Conservation (phyloP, 2,797 vertebrate genomes). For the Schizothorax lantsangensis region DNA sequence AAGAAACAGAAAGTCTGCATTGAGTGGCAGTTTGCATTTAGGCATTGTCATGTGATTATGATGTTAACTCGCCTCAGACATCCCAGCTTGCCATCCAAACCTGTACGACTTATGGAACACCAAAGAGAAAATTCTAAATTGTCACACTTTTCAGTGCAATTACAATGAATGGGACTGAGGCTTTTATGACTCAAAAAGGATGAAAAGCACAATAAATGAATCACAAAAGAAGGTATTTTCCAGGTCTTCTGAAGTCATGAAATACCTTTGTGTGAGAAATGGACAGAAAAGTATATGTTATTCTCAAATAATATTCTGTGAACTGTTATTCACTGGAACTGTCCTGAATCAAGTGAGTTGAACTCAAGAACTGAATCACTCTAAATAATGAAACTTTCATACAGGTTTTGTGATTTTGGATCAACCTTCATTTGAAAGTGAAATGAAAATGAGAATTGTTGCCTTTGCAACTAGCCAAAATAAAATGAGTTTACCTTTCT, state of each 20-base stretch:
- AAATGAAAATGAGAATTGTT: no score
- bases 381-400: not conserved
- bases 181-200: not conserved
- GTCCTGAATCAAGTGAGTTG: not conserved
- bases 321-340: not conserved
- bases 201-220: not conserved
- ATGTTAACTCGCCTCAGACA: not conserved
- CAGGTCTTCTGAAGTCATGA: not conserved
- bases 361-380: not conserved
- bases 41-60: constrained; percentile 7
- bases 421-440: not conserved
- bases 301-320: not conserved
- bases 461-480: no score
- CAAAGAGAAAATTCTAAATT: not conserved
- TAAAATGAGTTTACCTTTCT: not conserved
- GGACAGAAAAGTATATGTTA: not conserved
- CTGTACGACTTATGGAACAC: not conserved
- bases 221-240: not conserved
- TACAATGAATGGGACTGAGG: no score
- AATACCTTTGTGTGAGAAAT: not conserved
- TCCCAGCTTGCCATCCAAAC: not conserved
- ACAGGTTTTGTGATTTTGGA: not conserved
- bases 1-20: constrained; percentile 29
- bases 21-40: constrained; percentile 44
- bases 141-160: not conserved